Conservation (phyloP, 2,113 vertebrate species). For the Sinocyclocheilus grahami region DNA sequence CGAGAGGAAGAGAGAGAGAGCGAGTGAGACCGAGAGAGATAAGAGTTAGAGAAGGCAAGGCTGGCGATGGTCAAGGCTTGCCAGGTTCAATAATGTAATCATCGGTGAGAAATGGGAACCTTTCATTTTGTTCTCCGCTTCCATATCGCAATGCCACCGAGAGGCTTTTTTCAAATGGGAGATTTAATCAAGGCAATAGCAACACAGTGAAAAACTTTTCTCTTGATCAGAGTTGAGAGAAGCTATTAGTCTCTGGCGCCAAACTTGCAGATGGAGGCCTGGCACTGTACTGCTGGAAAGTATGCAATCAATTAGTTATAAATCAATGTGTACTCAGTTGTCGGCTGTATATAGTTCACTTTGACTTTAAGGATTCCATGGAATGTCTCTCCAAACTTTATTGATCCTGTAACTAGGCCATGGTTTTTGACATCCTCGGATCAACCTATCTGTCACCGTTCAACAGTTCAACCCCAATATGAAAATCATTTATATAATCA, state of each 20-base stretch:
- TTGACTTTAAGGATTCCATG: not conserved
- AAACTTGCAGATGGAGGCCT: conserved; percentile 15
- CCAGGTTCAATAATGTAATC: conserved; percentile 67
- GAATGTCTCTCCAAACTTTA: not conserved
- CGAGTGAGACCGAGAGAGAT: conserved; percentile 10
- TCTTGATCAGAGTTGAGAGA: conserved; percentile 68
- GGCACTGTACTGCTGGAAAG: conserved; percentile 24
- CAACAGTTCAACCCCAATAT: not conserved
- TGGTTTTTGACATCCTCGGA: not conserved
- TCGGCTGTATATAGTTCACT: not conserved
- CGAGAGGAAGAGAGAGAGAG: not conserved
- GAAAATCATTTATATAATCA: not conserved
- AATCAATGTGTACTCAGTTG: conserved; percentile 19
- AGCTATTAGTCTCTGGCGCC: conserved; percentile 60
- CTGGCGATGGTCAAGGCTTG: conserved; percentile 59
- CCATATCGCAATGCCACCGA: conserved; percentile 51
- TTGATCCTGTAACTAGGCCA: not conserved
- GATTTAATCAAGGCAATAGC: conserved; percentile 73
- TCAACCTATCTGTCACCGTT: not conserved
- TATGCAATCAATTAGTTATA: conserved; percentile 42
- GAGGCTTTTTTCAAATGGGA: conserved; percentile 54
- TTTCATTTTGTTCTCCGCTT: conserved; percentile 59
- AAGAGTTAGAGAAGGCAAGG: not conserved
- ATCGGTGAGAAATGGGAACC: conserved; percentile 66
- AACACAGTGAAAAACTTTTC: conserved; percentile 58